These are phyloP conservation scores for Paratilapia polleni DNA, from an alignment of 2,113 vertebrate species.

Conservation along the genomic window DNA sequence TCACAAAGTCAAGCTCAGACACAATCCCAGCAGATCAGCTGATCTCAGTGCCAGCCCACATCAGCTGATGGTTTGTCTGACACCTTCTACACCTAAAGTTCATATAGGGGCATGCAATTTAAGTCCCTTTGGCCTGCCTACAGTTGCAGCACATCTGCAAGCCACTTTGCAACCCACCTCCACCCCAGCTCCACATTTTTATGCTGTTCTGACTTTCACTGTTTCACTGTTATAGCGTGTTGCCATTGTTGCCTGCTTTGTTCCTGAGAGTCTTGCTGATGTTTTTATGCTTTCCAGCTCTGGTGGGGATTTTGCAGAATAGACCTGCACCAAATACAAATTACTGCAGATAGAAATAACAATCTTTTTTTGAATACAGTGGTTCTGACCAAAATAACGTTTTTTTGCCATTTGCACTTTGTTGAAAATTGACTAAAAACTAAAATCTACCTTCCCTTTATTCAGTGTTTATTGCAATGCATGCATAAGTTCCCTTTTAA, in stretches of 20 bases:
- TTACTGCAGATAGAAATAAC: accelerated
- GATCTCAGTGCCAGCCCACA: background rate
- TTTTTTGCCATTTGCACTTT: background rate
- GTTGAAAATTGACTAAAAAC: background rate
- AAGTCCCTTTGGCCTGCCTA: background rate
- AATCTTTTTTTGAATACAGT: background rate
- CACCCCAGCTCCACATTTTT: background rate
- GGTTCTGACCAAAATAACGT: background rate
- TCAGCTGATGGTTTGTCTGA: background rate
- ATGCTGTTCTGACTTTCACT: background rate
- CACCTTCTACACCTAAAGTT: background rate
- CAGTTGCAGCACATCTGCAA: background rate
- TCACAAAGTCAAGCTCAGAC: accelerated
- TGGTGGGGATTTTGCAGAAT: background rate
- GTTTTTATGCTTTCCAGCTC: background rate
- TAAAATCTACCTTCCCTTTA: accelerated
- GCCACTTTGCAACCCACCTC: background rate
- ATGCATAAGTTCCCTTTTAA: background rate
- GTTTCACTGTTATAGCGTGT: background rate
- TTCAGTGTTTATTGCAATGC: background rate
- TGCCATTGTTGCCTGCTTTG: background rate
- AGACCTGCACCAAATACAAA: background rate
- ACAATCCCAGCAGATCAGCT: background rate
- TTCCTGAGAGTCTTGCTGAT: background rate
- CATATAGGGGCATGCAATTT: background rate